phyloP scores from a whole-genome alignment of 2,797 vertebrate genomes.

The Schizothorax lantsangensis region DNA sequence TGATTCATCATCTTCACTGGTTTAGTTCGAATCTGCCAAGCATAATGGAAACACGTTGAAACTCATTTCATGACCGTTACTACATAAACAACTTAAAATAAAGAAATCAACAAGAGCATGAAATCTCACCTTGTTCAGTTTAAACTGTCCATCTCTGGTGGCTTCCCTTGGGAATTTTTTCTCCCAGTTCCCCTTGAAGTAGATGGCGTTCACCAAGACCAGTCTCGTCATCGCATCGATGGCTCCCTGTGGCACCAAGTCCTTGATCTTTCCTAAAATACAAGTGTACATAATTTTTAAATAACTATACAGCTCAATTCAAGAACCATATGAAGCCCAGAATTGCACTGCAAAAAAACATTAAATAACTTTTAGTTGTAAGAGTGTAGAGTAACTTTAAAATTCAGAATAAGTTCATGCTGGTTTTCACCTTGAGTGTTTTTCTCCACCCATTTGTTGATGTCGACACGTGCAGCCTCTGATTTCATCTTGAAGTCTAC shows the following conservation, averaged over 20 bases:
- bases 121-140: conserved; percentile 71
- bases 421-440: conserved; percentile 81
- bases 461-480: conserved; percentile 78
- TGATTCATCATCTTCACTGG: conserved; percentile 88
- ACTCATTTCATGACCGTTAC: background rate
- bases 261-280: conserved; percentile 73
- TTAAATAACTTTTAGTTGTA: too few relatives aligned
- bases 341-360: too few relatives aligned
- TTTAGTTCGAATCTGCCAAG: conserved; percentile 74
- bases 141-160: conserved; percentile 68
- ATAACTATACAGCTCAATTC: background rate
- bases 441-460: conserved; percentile 88
- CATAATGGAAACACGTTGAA: background rate
- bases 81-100: too few relatives aligned
- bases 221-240: conserved; percentile 64
- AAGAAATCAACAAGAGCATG: background rate
- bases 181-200: conserved; percentile 78
- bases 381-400: background rate
- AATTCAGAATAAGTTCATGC: background rate
- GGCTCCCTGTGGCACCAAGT: conserved; percentile 60
- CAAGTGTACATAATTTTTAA: background rate
- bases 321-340: too few relatives aligned
- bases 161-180: conserved; percentile 60
- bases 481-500: conserved; percentile 77
- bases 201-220: conserved; percentile 79